These are phyloP conservation scores for Danio choprae DNA, from an alignment of 2,797 vertebrate species.

Conservation along the genomic window DNA sequence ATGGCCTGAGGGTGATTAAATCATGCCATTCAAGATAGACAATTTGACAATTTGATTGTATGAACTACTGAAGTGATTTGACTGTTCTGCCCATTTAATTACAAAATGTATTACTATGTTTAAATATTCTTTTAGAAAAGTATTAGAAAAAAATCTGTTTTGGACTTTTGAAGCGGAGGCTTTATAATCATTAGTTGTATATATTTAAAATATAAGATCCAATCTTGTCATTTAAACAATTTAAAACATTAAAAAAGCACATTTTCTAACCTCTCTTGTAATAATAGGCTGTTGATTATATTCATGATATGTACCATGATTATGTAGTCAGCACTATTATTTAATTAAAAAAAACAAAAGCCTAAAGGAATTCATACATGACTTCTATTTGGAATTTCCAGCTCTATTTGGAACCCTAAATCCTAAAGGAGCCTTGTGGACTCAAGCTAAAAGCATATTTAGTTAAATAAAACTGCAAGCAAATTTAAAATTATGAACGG, in stretches of 20 bases:
- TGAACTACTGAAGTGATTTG: neutral
- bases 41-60: neutral
- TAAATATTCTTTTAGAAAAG: too few relatives aligned
- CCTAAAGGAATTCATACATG: neutral
- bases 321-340: neutral
- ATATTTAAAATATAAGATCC: neutral
- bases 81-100: neutral
- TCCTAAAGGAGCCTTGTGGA: neutral
- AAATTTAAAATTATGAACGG: neutral
- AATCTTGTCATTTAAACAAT: neutral
- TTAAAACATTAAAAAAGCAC: too few relatives aligned
- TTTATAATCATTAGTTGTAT: neutral
- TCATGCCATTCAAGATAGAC: too few relatives aligned
- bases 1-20: too few relatives aligned
- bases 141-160: neutral
- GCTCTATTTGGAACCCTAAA: neutral
- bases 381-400: neutral
- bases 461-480: neutral
- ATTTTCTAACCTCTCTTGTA: slow-evolving; percentile 14
- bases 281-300: slow-evolving; percentile 11
- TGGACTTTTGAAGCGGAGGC: neutral
- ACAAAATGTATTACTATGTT: too few relatives aligned
- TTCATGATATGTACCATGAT: neutral
- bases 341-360: neutral
- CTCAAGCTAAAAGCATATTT: too few relatives aligned